phyloP scores from a whole-genome alignment of 2,888 invertebrate species.

The Lamellibrachia satsuma region DNA sequence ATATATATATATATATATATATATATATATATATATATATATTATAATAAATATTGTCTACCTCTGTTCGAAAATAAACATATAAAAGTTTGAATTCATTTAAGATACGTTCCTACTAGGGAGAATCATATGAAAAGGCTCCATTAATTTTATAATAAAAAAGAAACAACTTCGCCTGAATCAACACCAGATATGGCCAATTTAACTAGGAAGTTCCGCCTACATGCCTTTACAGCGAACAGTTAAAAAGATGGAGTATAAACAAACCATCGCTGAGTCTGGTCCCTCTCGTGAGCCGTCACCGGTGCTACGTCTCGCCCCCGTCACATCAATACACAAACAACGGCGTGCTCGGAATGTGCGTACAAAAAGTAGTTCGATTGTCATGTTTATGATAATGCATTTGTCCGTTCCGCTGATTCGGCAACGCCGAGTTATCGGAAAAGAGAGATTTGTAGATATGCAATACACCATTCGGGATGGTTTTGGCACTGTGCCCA shows the following conservation, averaged over 20 bases:
- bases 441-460: not conserved
- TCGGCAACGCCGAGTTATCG: not conserved
- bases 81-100: not conserved
- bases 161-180: not conserved
- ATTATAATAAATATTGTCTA: not conserved
- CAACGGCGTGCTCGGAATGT: not conserved
- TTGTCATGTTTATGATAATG: slow-evolving; percentile 11
- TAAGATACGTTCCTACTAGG: no score
- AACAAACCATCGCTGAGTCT: no score
- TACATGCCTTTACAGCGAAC: not conserved
- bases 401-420: not conserved
- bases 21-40: not conserved
- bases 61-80: not conserved
- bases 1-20: not conserved
- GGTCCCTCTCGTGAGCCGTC: no score
- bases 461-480: slow-evolving; percentile 8
- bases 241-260: not conserved
- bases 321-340: not conserved
- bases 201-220: not conserved
- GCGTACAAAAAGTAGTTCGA: not conserved
- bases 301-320: not conserved
- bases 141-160: no score
- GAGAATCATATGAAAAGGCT: no score
- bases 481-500: not conserved
- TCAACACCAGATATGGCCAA: not conserved